Conservation (phyloP, 2,888 invertebrate genomes). For the Lepidonotus clava region DNA sequence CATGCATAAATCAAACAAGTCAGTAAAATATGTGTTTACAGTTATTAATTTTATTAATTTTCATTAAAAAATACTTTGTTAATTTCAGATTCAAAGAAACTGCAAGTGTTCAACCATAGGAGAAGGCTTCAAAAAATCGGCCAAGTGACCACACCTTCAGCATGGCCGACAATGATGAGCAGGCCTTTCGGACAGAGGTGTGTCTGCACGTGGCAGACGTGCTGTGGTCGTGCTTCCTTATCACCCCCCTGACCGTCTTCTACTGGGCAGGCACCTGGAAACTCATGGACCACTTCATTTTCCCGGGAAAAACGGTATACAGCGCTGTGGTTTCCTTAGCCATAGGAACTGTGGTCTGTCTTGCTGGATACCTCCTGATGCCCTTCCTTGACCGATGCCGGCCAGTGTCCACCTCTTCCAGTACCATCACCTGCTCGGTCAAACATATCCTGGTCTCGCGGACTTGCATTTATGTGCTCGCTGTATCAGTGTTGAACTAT, state of each 20-base stretch:
- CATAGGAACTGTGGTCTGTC: not conserved
- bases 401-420: not conserved
- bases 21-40: too few relatives aligned
- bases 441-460: conserved; percentile 18
- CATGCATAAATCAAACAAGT: too few relatives aligned
- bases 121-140: too few relatives aligned
- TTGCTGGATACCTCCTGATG: not conserved
- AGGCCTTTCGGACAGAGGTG: not conserved
- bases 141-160: too few relatives aligned
- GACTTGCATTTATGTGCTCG: not conserved
- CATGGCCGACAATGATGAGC: not conserved
- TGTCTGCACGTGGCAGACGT: conserved; percentile 11
- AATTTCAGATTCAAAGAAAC: too few relatives aligned
- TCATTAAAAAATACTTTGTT: too few relatives aligned
- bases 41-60: too few relatives aligned
- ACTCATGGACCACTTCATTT: conserved; percentile 17
- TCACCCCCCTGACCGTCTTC: conserved; percentile 28
- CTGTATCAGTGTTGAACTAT: conserved; percentile 7
- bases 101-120: too few relatives aligned
- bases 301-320: not conserved
- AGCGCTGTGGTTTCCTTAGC: conserved; percentile 6
- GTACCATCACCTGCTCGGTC: not conserved
- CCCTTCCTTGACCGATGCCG: not conserved
- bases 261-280: conserved; percentile 56
- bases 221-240: conserved; percentile 41